Evolutionary conservation across 2,888 invertebrate species (phyloP).

Genomic region (Andrena flavipes): DNA sequence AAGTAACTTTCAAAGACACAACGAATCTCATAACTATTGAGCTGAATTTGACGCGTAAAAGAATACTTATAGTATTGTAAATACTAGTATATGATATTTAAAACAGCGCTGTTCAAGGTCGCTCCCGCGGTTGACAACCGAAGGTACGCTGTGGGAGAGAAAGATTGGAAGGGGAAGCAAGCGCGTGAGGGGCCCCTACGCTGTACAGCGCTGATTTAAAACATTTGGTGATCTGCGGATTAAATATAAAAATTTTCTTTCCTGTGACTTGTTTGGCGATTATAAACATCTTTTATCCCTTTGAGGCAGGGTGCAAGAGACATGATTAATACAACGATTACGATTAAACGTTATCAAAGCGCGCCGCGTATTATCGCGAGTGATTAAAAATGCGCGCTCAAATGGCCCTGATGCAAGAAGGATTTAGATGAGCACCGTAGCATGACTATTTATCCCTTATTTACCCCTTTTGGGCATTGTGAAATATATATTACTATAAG

Average conservation of each 20-base stretch:
- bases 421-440: constrained; percentile 78
- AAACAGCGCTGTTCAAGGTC: too few species aligned
- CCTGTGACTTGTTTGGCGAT: constrained; percentile 55
- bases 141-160: too few species aligned
- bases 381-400: constrained; percentile 52
- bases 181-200: too few species aligned
- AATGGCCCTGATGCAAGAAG: constrained; percentile 74
- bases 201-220: neutral
- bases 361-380: constrained; percentile 49
- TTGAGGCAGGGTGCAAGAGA: constrained; percentile 79
- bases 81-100: neutral
- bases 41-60: neutral
- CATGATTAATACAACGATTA: constrained; percentile 76
- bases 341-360: constrained; percentile 72
- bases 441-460: constrained; percentile 76
- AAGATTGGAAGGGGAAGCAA: too few species aligned
- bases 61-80: neutral
- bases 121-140: too few species aligned
- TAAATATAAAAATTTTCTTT: constrained; percentile 19
- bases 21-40: too few species aligned
- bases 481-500: constrained; percentile 67
- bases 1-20: too few species aligned
- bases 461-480: constrained; percentile 80
- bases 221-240: constrained; percentile 7
- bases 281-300: constrained; percentile 77